Evolutionary conservation across 2,888 invertebrate genomes (phyloP).

Genomic region (Omphaloscelis lunosa): DNA sequence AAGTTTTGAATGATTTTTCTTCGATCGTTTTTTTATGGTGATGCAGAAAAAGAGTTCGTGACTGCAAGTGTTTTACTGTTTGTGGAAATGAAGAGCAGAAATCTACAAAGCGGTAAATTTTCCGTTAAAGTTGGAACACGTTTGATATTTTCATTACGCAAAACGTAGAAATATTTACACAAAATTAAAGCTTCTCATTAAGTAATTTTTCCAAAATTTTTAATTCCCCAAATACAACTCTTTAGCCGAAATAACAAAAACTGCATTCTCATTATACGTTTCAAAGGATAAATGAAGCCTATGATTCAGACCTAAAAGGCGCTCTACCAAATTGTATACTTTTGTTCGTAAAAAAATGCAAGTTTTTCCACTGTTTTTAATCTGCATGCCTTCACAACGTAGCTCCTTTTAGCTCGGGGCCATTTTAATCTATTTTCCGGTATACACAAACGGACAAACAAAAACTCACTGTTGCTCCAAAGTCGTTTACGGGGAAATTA

Average conservation of each 20-base stretch:
- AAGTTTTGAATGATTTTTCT: slow-evolving; percentile 50
- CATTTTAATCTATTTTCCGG: slow-evolving; percentile 87
- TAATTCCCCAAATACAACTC: slow-evolving; percentile 27
- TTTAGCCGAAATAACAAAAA: slow-evolving; percentile 52
- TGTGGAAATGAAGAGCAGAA: neutral
- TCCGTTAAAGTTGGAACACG: neutral
- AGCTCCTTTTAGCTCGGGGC: slow-evolving; percentile 81
- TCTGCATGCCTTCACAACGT: slow-evolving; percentile 85
- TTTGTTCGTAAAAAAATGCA: slow-evolving; percentile 76
- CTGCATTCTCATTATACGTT: slow-evolving; percentile 54
- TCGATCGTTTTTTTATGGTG: slow-evolving; percentile 37
- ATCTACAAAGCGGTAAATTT: neutral
- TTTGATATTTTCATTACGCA: slow-evolving; percentile 16
- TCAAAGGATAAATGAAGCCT: slow-evolving; percentile 63
- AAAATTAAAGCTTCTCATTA: slow-evolving; percentile 19
- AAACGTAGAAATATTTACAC: slow-evolving; percentile 8
- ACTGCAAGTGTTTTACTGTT: neutral
- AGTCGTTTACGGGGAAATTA: slow-evolving; percentile 78
- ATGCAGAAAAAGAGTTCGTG: slow-evolving; percentile 20
- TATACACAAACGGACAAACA: slow-evolving; percentile 79
- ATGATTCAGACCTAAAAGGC: slow-evolving; percentile 60
- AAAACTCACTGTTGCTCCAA: slow-evolving; percentile 71
- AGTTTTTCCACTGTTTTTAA: slow-evolving; percentile 84
- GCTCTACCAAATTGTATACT: slow-evolving; percentile 75
- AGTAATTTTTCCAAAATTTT: slow-evolving; percentile 21